phyloP scores from a whole-genome alignment of 2,888 invertebrate genomes.

The Andricus curvator region DNA sequence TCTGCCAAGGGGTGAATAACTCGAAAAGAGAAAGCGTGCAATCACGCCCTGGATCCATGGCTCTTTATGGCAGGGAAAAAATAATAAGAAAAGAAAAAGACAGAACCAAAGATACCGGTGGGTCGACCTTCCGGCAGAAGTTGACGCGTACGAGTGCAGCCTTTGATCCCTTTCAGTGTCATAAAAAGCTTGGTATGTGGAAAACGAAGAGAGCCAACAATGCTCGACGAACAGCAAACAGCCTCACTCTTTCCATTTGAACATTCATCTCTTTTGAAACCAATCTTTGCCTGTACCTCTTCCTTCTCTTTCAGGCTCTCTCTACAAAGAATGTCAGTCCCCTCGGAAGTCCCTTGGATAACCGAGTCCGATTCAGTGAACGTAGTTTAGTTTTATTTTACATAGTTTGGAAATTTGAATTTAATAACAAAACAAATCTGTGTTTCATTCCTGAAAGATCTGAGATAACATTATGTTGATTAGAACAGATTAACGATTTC shows the following conservation, averaged over 20 bases:
- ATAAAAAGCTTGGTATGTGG: constrained; percentile 34
- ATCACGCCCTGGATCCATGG: constrained; percentile 29
- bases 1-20: constrained; percentile 26
- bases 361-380: background rate
- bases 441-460: background rate
- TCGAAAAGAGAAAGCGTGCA: constrained; percentile 1
- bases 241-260: constrained; percentile 29
- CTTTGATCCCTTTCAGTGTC: constrained; percentile 38
- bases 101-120: constrained; percentile 28
- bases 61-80: constrained; percentile 6
- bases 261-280: constrained; percentile 27
- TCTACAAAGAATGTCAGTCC: background rate
- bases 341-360: background rate
- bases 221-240: constrained; percentile 25
- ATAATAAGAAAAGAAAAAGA: background rate
- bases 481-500: background rate
- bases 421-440: no score
- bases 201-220: constrained; percentile 37
- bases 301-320: background rate
- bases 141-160: constrained; percentile 38
- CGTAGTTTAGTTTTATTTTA: background rate
- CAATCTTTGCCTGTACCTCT: background rate
- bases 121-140: constrained; percentile 29
- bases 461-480: background rate
- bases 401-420: background rate